Percentiles rank a stretch among this genome's conserved stretches.
phyloP scores from a whole-genome alignment of 1,140 invertebrate species.

The Araneus ventricosus region DNA sequence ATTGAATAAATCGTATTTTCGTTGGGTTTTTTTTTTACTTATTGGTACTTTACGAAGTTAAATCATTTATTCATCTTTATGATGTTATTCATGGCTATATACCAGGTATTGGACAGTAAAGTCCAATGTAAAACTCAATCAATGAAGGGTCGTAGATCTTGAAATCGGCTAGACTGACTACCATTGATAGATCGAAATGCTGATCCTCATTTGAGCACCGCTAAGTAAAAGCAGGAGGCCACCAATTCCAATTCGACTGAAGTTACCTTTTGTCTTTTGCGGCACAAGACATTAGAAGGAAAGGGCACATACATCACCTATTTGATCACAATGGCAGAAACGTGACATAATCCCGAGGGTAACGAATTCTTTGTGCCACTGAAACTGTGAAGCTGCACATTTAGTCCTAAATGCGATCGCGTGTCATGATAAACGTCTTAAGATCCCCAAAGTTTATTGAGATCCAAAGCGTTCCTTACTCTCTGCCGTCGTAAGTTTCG shows the following conservation, averaged over 20 bases:
- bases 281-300: not conserved
- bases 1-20: too few relatives aligned
- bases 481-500: not conserved
- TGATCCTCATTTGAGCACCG: too few relatives aligned
- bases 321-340: not conserved
- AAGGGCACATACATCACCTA: not conserved
- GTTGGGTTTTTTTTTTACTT: too few relatives aligned
- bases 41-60: too few relatives aligned
- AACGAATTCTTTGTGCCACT: conserved; percentile 9
- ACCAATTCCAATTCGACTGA: not conserved
- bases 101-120: too few relatives aligned
- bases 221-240: too few relatives aligned
- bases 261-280: not conserved
- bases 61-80: too few relatives aligned
- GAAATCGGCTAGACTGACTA: too few relatives aligned
- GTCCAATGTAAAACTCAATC: too few relatives aligned
- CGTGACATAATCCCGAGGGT: not conserved
- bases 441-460: not conserved
- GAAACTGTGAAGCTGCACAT: not conserved
- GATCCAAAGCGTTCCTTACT: not conserved
- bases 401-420: not conserved
- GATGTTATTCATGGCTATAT: too few relatives aligned
- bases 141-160: too few relatives aligned
- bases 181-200: too few relatives aligned
- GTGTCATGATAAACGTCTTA: conserved; percentile 32